These are phyloP conservation scores for Semotilus atromaculatus DNA, from an alignment of 2,797 vertebrate genomes.

Conservation along the genomic window DNA sequence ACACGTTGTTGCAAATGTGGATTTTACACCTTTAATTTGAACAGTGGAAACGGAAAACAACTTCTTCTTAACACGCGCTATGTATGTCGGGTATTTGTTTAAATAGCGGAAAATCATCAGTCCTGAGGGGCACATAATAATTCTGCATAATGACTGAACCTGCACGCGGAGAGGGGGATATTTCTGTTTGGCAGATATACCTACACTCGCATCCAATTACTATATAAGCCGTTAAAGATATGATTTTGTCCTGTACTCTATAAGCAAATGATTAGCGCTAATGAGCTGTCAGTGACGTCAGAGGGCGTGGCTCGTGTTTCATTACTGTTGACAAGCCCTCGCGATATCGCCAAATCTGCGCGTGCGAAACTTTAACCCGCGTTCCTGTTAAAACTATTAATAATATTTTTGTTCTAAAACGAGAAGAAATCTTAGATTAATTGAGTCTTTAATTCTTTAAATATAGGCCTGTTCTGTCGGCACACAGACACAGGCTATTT, in stretches of 20 bases:
- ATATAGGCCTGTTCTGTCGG: not conserved
- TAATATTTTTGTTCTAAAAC: not conserved
- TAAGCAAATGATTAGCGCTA: constrained; percentile 7
- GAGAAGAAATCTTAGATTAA: not conserved
- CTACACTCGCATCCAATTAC: not conserved
- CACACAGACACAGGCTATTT: too few species aligned
- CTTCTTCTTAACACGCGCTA: constrained; percentile 21
- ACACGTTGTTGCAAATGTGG: constrained; percentile 50
- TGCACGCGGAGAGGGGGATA: not conserved
- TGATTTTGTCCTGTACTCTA: not conserved
- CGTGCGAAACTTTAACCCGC: not conserved
- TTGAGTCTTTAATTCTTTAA: not conserved
- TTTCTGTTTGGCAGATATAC: not conserved
- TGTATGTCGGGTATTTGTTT: constrained; percentile 41
- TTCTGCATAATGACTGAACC: not conserved
- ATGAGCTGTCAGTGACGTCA: constrained; percentile 21
- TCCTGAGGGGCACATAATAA: not conserved
- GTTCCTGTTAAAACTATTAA: not conserved
- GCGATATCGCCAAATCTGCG: not conserved
- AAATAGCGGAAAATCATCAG: constrained; percentile 22
- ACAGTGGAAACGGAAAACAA: constrained; percentile 39
- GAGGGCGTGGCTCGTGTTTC: constrained; percentile 27
- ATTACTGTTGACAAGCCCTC: constrained; percentile 17
- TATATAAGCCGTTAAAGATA: not conserved
- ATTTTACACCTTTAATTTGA: constrained; percentile 54